Base-by-base conservation (phyloP, 2,113 vertebrate species). In the Phocoena phocoena region DNA sequence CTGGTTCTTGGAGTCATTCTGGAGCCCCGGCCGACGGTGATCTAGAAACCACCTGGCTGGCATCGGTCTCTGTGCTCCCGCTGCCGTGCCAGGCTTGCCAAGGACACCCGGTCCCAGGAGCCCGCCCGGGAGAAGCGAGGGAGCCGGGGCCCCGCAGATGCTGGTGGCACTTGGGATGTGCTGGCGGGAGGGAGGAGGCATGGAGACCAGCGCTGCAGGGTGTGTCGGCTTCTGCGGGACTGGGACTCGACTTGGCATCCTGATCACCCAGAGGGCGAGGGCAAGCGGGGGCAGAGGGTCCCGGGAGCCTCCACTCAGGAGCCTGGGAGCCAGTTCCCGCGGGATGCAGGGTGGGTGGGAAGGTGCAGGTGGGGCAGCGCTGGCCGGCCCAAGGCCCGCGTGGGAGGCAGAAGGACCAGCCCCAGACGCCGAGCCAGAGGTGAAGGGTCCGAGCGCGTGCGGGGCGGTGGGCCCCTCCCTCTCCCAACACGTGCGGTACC, bases 281-380 rank as follows among this genome's bases (percentile, higher is more conserved):
- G 26, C 15, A 1, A 50, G 71, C 1, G 0, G 55, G 41, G 21
- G 25, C 77, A 26, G 23, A 60, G 21, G 15, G 28, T 28, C 73
- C 44, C 3, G 73, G 31, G 44, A 74, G 62, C 62, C n/a, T 70
- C 67, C 10, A 18, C 50, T 28, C n/a, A 17, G 10, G 9, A 55
- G 88, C 74, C 67, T 2, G 6, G 2, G 50, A n/a, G 58, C 26
- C 3, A 12, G 25, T 20, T 38, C 60, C 70, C 12, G 15, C 2
- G 23, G 15, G 23, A 6, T 0, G n/a, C 47, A 86, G 36, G 60
- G 0, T 2, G 1, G 47, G 11, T 0, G 0, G 26, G 58, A 38
- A 25, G 6, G 4, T 2, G 15, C 62, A 6, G 0, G 1, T 1
- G 12, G 50, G 10, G 26, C 11, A 14, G 82, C 50, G 17, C 2